Evolutionary conservation across 2,797 vertebrate species (phyloP), one percentile per base, ranked within the genome.

Genomic region (Macroramphosus scolopax): DNA sequence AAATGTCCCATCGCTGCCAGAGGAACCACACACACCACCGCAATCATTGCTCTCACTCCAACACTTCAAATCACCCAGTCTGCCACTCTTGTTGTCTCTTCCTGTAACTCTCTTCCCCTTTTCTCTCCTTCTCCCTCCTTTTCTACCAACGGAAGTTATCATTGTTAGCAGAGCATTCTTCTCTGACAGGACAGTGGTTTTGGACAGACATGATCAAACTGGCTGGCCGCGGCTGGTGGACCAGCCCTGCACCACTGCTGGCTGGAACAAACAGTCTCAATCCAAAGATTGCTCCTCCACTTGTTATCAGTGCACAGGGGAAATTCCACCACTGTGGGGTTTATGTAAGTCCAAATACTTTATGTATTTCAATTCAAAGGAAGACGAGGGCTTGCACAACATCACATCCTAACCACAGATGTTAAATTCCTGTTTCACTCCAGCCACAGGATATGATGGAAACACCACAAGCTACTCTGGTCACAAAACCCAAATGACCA

Each of bases 1-100:
- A 81, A 87, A 87, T 85, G 87, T 70, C 71, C 58, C 24, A 5
- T 66, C 71, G 36, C 68, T 84, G 82, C 83, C 82, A 85, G 74
- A 75, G 63, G 64, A 81, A 73, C 72, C 81, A 75, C 68, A 79
- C 75, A 83, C 76, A 75, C 67, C 36, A 20, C 63, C 75, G 73
- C 77, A 80, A 57, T 35, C 38, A 70, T 62, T 24, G 29, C 61
- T 68, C 48, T 12, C 22, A 70, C 58, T 54, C 40, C 38, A 30
- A 40, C 51, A 38, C 55, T 77, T 71, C 65, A 69, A 80, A 68
- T 72, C 55, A 54, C 24, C 36, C 66, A 34, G 20, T 62, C 47
- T 40, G 56, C 68, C 31, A 6, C 45, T 60, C 39, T 13, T 14
- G 18, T 45, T 31, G 3, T 66, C 57, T 62, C 51, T 33, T 54